A percentile compares a stretch with the other conserved stretches of the same genome.
Evolutionary conservation across 2,797 vertebrate genomes (phyloP).

Genomic region (Enteromius argenteus): DNA sequence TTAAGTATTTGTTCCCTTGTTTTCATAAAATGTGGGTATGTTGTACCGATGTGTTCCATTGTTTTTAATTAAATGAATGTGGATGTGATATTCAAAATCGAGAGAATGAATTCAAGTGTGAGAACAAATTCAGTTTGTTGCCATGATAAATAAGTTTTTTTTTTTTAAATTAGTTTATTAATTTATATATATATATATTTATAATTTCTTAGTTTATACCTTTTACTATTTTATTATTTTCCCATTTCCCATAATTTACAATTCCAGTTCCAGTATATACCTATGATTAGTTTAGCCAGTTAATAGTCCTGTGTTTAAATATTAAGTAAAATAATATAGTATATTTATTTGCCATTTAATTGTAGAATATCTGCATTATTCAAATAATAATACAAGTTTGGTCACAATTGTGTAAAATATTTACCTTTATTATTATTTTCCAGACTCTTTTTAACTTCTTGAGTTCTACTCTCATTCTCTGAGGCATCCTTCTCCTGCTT

Average conservation of each 20-base stretch:
- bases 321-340: not conserved
- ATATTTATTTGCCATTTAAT: not conserved
- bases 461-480: constrained; percentile 65
- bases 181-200: too few relatives aligned
- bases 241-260: not conserved
- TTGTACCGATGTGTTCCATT: too few relatives aligned
- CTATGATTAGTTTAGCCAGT: not conserved
- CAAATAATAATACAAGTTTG: not conserved
- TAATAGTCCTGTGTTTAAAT: not conserved
- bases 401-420: constrained; percentile 28
- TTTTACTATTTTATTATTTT: too few relatives aligned
- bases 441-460: constrained; percentile 38
- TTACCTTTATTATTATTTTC: constrained; percentile 69
- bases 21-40: too few relatives aligned
- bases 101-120: not conserved
- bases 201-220: too few relatives aligned
- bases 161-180: not conserved
- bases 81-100: too few relatives aligned
- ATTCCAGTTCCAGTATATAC: not conserved
- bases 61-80: too few relatives aligned
- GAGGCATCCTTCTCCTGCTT: constrained; percentile 42
- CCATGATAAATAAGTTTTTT: not conserved
- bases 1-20: too few relatives aligned
- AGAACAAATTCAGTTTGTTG: not conserved
- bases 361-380: not conserved